Evolutionary conservation across 2,113 vertebrate genomes (phyloP).

Genomic region (Natator depressus): DNA sequence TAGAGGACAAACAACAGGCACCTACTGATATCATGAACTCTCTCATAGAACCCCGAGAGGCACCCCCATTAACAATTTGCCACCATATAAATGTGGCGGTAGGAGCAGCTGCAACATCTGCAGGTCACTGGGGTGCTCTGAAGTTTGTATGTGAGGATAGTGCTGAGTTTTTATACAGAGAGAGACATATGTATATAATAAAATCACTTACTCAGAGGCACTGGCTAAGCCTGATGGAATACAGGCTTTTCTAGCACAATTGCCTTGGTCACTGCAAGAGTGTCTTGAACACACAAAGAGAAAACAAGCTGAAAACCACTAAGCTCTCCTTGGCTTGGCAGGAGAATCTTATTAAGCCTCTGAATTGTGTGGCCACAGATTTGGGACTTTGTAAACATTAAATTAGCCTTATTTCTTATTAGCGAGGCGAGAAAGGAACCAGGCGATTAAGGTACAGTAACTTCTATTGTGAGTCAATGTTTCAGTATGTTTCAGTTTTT

Average conservation of each 20-base stretch:
- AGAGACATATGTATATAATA: not conserved
- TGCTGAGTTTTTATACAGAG: not conserved
- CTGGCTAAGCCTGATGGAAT: not conserved
- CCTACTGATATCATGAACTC: not conserved
- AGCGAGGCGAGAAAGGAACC: constrained; percentile 45
- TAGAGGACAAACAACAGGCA: not conserved
- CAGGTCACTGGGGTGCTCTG: constrained; percentile 23
- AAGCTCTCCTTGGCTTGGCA: constrained; percentile 40
- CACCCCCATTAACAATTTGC: not conserved
- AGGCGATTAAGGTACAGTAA: constrained; percentile 35
- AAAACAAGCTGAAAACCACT: constrained; percentile 57
- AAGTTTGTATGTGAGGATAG: not conserved
- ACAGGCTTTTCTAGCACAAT: not conserved
- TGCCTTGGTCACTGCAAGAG: not conserved
- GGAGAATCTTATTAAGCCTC: constrained; percentile 55
- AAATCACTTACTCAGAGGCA: not conserved
- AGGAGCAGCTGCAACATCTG: constrained; percentile 44
- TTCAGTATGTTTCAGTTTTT: not conserved
- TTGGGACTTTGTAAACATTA: constrained; percentile 55
- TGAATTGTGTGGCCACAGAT: constrained; percentile 46
- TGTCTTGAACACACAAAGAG: constrained; percentile 32
- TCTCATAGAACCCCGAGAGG: not conserved
- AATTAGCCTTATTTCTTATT: constrained; percentile 62
- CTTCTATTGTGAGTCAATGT: constrained; percentile 20
- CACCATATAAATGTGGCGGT: not conserved